A percentile compares a stretch with the other conserved stretches of the same genome.
phyloP scores from a whole-genome alignment of 2,113 vertebrate species.

The Ascaphus truei region DNA sequence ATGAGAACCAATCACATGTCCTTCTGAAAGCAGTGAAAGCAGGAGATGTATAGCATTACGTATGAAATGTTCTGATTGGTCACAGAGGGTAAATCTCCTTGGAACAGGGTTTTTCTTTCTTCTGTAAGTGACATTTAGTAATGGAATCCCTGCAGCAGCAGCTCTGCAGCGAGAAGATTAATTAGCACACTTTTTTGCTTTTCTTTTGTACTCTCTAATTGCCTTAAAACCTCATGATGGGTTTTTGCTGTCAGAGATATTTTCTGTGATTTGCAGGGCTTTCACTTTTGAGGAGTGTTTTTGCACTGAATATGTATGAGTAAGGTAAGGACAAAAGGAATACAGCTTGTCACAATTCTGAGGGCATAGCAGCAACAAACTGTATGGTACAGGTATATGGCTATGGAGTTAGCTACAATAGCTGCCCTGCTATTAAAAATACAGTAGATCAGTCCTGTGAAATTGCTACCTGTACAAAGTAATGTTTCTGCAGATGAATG shows the following conservation, averaged over 20 bases:
- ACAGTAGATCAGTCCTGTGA: no score
- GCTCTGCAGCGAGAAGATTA: slow-evolving; percentile 39
- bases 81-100: slow-evolving; percentile 49
- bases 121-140: slow-evolving; percentile 53
- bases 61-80: slow-evolving; percentile 63
- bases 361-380: no score
- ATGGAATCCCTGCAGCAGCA: slow-evolving; percentile 45
- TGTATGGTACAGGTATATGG: background rate
- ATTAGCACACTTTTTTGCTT: slow-evolving; percentile 40
- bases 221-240: slow-evolving; percentile 9
- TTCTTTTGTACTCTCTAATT: slow-evolving; percentile 10
- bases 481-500: no score
- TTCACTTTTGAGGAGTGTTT: no score
- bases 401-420: no score
- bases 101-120: slow-evolving; percentile 40
- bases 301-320: slow-evolving; percentile 8
- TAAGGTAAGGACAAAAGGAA: background rate
- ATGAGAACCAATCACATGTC: slow-evolving; percentile 67
- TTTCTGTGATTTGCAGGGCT: background rate
- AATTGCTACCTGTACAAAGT: no score
- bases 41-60: slow-evolving; percentile 38
- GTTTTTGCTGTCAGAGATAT: background rate
- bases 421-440: background rate
- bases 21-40: slow-evolving; percentile 38
- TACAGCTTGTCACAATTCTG: background rate